Evolutionary conservation across 2,797 vertebrate species (phyloP), one percentile per base, ranked within the genome.

Genomic region (Avahi laniger): DNA sequence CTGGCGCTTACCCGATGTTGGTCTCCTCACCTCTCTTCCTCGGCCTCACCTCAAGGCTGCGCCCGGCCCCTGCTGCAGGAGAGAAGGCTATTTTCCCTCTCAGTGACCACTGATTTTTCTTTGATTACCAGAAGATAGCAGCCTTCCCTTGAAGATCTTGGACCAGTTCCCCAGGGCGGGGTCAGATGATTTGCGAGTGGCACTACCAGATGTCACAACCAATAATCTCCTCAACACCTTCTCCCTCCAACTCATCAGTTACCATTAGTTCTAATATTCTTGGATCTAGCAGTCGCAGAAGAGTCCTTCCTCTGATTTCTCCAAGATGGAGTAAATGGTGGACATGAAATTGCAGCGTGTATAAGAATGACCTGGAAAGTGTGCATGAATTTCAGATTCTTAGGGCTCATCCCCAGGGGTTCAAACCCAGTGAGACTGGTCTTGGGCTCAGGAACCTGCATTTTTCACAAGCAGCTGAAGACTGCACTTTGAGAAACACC

Each of bases 241-340:
- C 22, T 43, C 7, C 41, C 41, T 28, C 18, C 38, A 35, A 15
- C 26, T 86, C 14, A 28, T 2, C 48, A 24, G 9, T 52, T 24
- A 4, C 33, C 35, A 11, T 79, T 54, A 54, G 33, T 35, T 79
- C 76, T 79, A 9, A 35, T 43, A 38, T 20, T 41, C 35, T 78
- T 67, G 35, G 15, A 33, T 43, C 70, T 43, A 52, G 30, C 33
- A 14, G 8, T 24, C 12, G 65, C 15, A 7, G 75, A 76, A 28
- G 33, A 28, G 50, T 80, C 81, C 75, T 88, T 93, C n/a, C 46
- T 14, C 41, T 28, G 41, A 67, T 30, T 69, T 85, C 50, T 94
- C 89, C 46, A 13, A 90, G 43, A 35, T 11, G 33, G 70, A 81
- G 50, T 81, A 48, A 90, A 30, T 5, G 35, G 54, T 43, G 48